These are phyloP conservation scores for Rhyacophila brunnea DNA, from an alignment of 1,140 invertebrate species.

Conservation along the genomic window DNA sequence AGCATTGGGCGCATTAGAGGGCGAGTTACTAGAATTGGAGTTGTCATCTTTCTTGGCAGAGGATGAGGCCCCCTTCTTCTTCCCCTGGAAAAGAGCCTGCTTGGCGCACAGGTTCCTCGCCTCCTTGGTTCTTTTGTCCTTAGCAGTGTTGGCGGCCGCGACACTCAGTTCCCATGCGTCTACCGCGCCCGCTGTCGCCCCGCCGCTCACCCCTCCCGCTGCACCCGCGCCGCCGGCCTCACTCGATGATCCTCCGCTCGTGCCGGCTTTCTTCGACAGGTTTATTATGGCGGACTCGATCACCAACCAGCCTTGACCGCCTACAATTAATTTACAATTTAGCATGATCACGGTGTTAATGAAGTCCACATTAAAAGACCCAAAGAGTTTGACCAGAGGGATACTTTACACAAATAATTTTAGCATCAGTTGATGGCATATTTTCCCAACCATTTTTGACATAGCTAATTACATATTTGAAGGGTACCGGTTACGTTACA, in stretches of 20 bases:
- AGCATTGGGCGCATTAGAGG: constrained; percentile 21
- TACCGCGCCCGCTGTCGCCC: constrained; percentile 42
- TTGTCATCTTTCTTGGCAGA: constrained; percentile 26
- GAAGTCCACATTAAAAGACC: too few species aligned
- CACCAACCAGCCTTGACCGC: constrained; percentile 15
- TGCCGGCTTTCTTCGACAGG: constrained; percentile 2
- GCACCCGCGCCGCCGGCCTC: background rate
- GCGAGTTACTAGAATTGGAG: constrained; percentile 6
- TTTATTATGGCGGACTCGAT: background rate
- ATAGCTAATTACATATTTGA: too few species aligned
- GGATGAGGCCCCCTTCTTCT: constrained; percentile 15
- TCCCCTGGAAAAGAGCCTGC: constrained; percentile 37
- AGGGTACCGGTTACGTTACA: too few species aligned
- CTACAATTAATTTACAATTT: constrained; percentile 6
- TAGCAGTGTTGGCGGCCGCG: constrained; percentile 77
- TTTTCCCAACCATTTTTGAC: too few species aligned
- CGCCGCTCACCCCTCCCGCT: background rate
- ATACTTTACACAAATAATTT: too few species aligned
- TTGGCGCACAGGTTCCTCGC: constrained; percentile 61
- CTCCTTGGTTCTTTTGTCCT: constrained; percentile 80
- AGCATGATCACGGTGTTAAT: background rate
- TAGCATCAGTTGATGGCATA: too few species aligned
- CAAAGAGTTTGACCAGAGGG: too few species aligned
- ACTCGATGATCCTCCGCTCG: background rate
- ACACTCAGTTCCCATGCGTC: constrained; percentile 64